These are phyloP conservation scores for Labroides dimidiatus DNA, from an alignment of 2,797 vertebrate species.

Conservation along the genomic window DNA sequence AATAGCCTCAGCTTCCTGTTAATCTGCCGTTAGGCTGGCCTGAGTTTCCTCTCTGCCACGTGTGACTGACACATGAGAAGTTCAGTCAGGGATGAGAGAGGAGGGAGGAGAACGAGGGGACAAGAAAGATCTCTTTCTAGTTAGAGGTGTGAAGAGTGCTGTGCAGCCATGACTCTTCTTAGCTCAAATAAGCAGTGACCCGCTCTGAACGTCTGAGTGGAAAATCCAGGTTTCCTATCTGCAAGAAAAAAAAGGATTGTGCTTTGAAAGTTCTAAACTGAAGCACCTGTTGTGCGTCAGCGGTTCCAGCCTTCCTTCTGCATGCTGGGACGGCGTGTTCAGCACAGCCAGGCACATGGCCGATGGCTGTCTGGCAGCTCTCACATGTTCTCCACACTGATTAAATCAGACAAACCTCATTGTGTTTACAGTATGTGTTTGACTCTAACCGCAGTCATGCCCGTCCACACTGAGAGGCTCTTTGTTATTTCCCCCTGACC, in stretches of 20 bases:
- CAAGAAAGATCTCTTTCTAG: constrained; percentile 38
- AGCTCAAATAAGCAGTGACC: constrained; percentile 27
- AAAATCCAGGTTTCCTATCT: constrained; percentile 16
- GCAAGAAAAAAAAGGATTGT: not conserved
- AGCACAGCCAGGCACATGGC: constrained; percentile 41
- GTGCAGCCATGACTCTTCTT: constrained; percentile 11
- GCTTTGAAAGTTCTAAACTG: not conserved
- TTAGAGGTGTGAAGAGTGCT: constrained; percentile 49
- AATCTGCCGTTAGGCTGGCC: constrained; percentile 6
- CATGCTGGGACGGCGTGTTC: constrained; percentile 46
- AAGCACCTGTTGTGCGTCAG: constrained; percentile 16
- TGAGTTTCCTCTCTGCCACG: constrained; percentile 41
- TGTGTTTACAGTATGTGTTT: constrained; percentile 58
- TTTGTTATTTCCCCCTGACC: constrained; percentile 62
- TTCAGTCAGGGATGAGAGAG: constrained; percentile 39
- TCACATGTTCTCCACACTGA: constrained; percentile 54
- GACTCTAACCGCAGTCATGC: constrained; percentile 57
- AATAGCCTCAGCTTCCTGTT: constrained; percentile 12
- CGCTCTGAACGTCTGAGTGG: constrained; percentile 1
- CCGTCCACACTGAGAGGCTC: constrained; percentile 54
- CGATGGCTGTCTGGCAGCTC: constrained; percentile 28
- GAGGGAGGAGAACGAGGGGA: constrained; percentile 1
- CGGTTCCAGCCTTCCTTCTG: constrained; percentile 19
- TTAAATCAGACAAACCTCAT: constrained; percentile 56
- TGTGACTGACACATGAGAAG: constrained; percentile 67